These are phyloP conservation scores for Myanophis thanlyinensis DNA, from an alignment of 2,113 vertebrate genomes.

Conservation along the genomic window DNA sequence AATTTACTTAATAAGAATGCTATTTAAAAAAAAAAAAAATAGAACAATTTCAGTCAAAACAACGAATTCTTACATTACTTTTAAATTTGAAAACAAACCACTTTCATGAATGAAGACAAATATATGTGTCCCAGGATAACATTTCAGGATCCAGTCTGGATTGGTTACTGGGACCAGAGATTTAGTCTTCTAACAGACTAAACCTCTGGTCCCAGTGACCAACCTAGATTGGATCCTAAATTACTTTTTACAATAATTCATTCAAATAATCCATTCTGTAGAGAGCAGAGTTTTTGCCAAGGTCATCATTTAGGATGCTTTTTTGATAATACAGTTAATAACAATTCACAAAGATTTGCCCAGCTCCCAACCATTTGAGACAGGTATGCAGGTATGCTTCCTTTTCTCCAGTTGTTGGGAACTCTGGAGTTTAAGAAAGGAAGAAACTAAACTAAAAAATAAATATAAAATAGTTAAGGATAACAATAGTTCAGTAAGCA, in stretches of 20 bases:
- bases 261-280: not conserved
- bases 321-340: not conserved
- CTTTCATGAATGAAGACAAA: not conserved
- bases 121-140: not conserved
- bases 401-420: not conserved
- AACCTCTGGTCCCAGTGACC: not conserved
- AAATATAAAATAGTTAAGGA: not conserved
- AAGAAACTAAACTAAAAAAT: not conserved
- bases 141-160: not conserved
- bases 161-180: not conserved
- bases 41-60: not conserved
- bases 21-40: not conserved
- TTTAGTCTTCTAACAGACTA: too few relatives aligned
- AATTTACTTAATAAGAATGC: not conserved
- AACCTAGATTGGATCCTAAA: not conserved
- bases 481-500: not conserved
- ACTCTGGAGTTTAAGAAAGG: not conserved
- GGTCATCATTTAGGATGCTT: not conserved
- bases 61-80: not conserved
- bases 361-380: not conserved
- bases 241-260: not conserved
- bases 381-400: not conserved
- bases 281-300: not conserved
- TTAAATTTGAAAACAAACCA: not conserved
- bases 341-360: not conserved